Evolutionary conservation across 1,140 invertebrate genomes (phyloP).

Genomic region (Brachionus sp.): DNA sequence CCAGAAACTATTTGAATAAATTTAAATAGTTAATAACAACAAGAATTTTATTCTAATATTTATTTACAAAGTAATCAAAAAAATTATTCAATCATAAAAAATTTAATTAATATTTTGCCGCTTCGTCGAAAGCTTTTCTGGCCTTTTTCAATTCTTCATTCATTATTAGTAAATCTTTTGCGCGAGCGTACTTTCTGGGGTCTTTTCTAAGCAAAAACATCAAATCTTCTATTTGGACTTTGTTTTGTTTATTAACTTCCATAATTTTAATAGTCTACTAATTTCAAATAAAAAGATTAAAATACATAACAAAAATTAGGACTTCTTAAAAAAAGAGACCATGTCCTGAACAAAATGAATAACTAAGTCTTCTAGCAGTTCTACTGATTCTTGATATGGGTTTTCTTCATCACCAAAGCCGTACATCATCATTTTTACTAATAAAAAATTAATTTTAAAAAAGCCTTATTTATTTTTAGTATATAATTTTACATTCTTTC

Average conservation of each 20-base stretch:
- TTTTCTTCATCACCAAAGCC: constrained; percentile 99
- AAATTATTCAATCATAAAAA: not conserved
- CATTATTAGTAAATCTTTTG: constrained; percentile 89
- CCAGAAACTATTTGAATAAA: not conserved
- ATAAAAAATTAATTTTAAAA: not conserved
- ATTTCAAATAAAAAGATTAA: constrained; percentile 49
- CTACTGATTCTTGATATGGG: constrained; percentile 96
- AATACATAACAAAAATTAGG: not conserved
- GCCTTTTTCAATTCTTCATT: constrained; percentile 98
- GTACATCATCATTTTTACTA: constrained; percentile 95
- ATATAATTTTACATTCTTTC: not conserved
- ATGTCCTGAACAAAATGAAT: constrained; percentile 97
- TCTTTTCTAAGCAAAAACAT: constrained; percentile 97
- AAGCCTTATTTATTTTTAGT: not conserved
- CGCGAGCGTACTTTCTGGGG: constrained; percentile 89
- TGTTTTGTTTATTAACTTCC: constrained; percentile 88
- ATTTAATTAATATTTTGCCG: constrained; percentile 38
- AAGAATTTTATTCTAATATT: not conserved
- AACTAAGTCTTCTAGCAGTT: constrained; percentile 91
- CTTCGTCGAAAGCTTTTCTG: constrained; percentile 95
- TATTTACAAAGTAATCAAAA: not conserved
- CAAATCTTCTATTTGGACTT: constrained; percentile 95
- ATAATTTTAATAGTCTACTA: constrained; percentile 77
- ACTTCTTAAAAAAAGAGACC: constrained; percentile 61
- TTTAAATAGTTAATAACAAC: not conserved